Base-by-base conservation (phyloP, 2,113 vertebrate genomes). In the Albula goreensis region DNA sequence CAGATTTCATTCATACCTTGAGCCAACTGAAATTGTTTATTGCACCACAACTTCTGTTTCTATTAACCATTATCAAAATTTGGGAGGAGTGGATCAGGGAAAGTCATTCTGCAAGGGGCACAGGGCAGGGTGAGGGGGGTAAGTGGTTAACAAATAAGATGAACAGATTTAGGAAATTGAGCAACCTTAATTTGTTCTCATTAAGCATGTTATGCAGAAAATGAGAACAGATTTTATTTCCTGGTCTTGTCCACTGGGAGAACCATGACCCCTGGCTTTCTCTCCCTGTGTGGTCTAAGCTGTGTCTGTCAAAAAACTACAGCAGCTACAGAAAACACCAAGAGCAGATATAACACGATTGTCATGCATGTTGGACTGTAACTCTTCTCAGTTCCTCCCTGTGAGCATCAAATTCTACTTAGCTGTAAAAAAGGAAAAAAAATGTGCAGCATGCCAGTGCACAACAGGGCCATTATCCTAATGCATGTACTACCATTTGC, bases 151-250 rank as follows among this genome's bases (percentile, higher is more conserved):
- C 15, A 83, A 83, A 53, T 15, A 74, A 93, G 86, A 90, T 90
- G 82, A 91, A 88, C 82, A 85, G 87, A 87, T 85, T 89, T 90
- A 87, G 92, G 93, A 94, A 94, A 87, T 94, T 94, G 90, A 88
- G 92, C 88, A 92, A 92, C 91, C 88, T 86, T 78, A 92, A 94
- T 95, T 94, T 91, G 91, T 91, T 81, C 85, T 80, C 92, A 93
- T 93, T 93, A 90, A 90, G 89, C 88, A 84, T 85, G 84, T 80
- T 82, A 80, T 89, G 82, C 87, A 87, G 89, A 84, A 85, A 90
- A 87, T 85, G 12, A 85, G 85, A 50, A 50, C 63, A 88, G 88
- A 91, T 91, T 90, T 88, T 50, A 92, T 91, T 94, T 93, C 89
- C 90, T 89, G 81, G 19, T 80, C 11, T 6, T 82, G 91, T 91